phyloP scores from a whole-genome alignment of 2,113 vertebrate genomes.

The Zosterops pallidus region DNA sequence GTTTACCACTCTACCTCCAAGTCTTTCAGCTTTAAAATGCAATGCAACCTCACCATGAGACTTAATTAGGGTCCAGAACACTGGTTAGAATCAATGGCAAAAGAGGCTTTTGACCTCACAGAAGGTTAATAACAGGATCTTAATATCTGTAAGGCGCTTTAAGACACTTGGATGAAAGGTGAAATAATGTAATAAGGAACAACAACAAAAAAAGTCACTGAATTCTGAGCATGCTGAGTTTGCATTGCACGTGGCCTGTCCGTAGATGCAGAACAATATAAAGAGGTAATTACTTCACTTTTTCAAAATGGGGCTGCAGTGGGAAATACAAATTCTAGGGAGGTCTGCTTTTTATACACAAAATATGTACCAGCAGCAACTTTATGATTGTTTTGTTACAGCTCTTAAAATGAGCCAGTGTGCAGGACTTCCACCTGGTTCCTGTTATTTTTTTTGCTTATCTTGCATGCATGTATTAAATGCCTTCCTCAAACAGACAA shows the following conservation, averaged over 20 bases:
- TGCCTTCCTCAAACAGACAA: background rate
- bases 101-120: background rate
- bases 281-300: constrained; percentile 27
- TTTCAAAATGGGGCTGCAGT: background rate
- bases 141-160: background rate
- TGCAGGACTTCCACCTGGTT: background rate
- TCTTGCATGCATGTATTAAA: background rate
- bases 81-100: background rate
- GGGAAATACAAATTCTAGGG: constrained; percentile 32
- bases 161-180: background rate
- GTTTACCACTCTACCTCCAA: background rate
- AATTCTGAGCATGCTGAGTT: background rate
- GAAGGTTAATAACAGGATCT: background rate
- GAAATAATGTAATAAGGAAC: background rate
- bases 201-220: background rate
- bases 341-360: constrained; percentile 30
- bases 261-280: background rate
- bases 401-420: background rate
- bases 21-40: background rate
- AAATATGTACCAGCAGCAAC: constrained; percentile 3
- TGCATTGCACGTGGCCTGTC: background rate
- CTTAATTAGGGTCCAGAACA: background rate
- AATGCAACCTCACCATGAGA: background rate
- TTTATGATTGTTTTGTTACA: constrained; percentile 54
- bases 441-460: constrained; percentile 1